Base-by-base conservation (phyloP, 2,888 invertebrate genomes). In the Dolichomitus sp. region DNA sequence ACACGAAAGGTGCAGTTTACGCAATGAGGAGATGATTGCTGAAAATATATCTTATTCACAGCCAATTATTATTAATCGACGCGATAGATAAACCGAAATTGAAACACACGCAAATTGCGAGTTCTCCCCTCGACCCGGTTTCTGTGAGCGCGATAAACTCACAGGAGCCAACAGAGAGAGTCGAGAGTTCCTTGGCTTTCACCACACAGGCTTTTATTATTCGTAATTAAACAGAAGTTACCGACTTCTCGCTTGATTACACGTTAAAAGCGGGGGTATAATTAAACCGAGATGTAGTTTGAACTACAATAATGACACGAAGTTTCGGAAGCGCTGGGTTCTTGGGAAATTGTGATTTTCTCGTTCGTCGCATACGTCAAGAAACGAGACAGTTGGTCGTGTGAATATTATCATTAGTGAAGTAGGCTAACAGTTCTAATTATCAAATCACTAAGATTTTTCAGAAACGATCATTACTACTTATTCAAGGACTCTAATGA, bases 191-290 rank as follows among this genome's bases (percentile, higher is more conserved):
- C 61, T 61, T 52, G 65, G 70, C 81, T 81, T 72, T 81, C 70
- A 76, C 81, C 70, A 37, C 30, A 72, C 57, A 57, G 52, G 42
- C 72, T 59, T 73, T 68, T 72, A 81, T 85, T 82, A 84, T 69
- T 84, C 81, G 80, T 83, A 85, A 85, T 86, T 86, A 88, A 89
- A 84, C 84, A 69, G 80, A 68, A 63, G 78, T 76, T 83, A 66
- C 80, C 81, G 75, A 76, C 81, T 80, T 86, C 86, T 85, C 83
- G 84, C 83, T 87, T 89, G 88, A 90, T 89, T 88, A 87, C 80
- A 76, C 72, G 54, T 78, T 52, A 30, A 61, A 75, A 45, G 72
- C 59, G 52, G 48, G 27, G 42, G 70, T 68, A 72, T 72, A 76
- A 79, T 80, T 80, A 80, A 63, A 83, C 30, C 37, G 61, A 75